Percentiles rank a stretch among this genome's conserved stretches.
Evolutionary conservation across 2,888 invertebrate genomes (phyloP).

Genomic region (Hirtodrosophila trivittata): DNA sequence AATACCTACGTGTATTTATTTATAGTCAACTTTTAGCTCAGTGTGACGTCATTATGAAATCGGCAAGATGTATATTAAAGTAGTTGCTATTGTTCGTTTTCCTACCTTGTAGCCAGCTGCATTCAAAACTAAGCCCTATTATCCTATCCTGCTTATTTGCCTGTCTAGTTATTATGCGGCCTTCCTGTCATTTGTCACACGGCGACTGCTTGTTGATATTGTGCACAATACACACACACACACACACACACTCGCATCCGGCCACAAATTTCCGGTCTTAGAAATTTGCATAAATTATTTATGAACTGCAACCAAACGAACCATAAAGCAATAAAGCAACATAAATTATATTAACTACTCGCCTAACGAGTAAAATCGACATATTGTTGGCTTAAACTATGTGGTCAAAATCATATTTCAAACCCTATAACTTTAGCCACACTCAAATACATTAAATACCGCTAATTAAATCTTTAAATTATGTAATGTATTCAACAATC

Average conservation of each 20-base stretch:
- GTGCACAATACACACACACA: background rate
- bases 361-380: constrained; percentile 17
- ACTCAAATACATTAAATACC: too few species aligned
- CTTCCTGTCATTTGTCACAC: constrained; percentile 46
- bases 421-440: too few species aligned
- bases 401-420: background rate
- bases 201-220: constrained; percentile 5
- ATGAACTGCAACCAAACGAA: constrained; percentile 4
- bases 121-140: background rate
- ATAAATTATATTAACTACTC: constrained; percentile 52
- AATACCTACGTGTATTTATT: constrained; percentile 18
- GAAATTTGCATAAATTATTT: constrained; percentile 45
- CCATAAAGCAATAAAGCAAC: constrained; percentile 24
- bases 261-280: constrained; percentile 32
- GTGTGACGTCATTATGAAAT: constrained; percentile 43
- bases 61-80: too few species aligned
- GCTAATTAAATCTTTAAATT: too few species aligned
- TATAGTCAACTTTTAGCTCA: constrained; percentile 13
- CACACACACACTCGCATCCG: constrained; percentile 38
- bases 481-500: too few species aligned
- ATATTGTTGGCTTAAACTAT: constrained; percentile 14
- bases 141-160: background rate
- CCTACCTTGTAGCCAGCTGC: background rate
- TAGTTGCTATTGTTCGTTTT: background rate
- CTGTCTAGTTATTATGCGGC: constrained; percentile 1